Percentiles rank a stretch among this genome's conserved stretches.
phyloP scores from a whole-genome alignment of 2,888 invertebrate species.

The Axea sp. region DNA sequence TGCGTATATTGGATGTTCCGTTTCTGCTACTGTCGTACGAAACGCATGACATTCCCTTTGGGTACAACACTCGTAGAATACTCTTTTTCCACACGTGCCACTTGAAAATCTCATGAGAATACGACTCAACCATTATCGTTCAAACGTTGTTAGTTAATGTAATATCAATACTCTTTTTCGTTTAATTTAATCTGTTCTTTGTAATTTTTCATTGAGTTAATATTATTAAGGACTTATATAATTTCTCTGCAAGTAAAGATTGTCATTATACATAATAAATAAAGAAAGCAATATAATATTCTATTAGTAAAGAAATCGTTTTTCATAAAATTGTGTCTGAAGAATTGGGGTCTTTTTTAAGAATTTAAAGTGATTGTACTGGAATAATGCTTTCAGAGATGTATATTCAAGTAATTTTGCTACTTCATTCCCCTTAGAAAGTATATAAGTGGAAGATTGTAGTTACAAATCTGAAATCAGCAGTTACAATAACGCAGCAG shows the following conservation, averaged over 20 bases:
- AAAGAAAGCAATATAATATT: too few relatives aligned
- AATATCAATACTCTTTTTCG: too few relatives aligned
- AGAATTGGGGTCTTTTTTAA: too few relatives aligned
- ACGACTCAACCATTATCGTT: constrained; percentile 11
- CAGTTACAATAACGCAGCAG: constrained; percentile 72
- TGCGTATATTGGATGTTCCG: constrained; percentile 41
- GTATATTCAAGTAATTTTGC: constrained; percentile 9
- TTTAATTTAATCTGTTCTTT: too few relatives aligned
- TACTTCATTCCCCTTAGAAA: background rate
- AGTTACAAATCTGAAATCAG: constrained; percentile 56
- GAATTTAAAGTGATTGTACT: too few relatives aligned
- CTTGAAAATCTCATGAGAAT: constrained; percentile 27
- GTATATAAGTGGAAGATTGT: constrained; percentile 28
- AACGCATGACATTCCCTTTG: constrained; percentile 11
- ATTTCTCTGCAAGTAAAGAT: too few relatives aligned
- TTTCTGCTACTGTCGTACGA: constrained; percentile 6
- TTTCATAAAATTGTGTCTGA: too few relatives aligned
- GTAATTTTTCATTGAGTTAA: too few relatives aligned
- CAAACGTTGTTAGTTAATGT: background rate
- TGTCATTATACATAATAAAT: too few relatives aligned
- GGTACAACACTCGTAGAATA: background rate
- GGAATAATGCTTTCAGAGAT: background rate
- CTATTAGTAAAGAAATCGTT: too few relatives aligned
- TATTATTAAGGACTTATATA: too few relatives aligned
- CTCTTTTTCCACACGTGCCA: constrained; percentile 23